Evolutionary conservation across 2,888 invertebrate species (phyloP), one percentile per base, ranked within the genome.

Genomic region (Cynaeus angustus): DNA sequence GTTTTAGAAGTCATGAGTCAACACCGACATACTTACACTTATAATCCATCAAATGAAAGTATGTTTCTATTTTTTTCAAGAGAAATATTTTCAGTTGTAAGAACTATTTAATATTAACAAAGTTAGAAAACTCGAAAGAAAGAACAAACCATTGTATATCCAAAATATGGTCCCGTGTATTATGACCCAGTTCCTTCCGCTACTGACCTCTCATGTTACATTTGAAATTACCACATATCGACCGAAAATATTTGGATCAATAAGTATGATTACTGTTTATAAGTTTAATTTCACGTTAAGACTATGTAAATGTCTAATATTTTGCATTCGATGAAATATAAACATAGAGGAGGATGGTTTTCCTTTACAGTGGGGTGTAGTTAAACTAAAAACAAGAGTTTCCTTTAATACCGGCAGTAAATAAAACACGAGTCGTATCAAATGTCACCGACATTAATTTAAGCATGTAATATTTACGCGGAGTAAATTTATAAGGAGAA

Each of bases 261-360:
- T 48, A 61, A 5, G 16, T 16, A 61, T 61, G 61, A 61, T 61
- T 61, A 46, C 21, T 30, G 48, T 61, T 61, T 30, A 50, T 62
- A 52, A 16, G 50, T 41, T 64, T 64, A 64, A 64, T 64, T 62
- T 50, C 16, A 62, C 38, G 38, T 62, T n/a, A 38, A 48, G 6
- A 10, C 38, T 38, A 48, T 48, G 48, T 41, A 50, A 50, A 61
- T 61, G 50, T 48, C 48, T 50, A 58, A 58, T 66, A 56, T 56
- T 56, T 48, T 38, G 48, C 58, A 66, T 56, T 38, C 56, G 21
- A 66, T 55, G 30, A 56, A 59, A 64, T 70, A 61, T 41, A 66
- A 52, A 70, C 46, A 70, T 48, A 70, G 70, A 70, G 62, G 69
- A 70, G 53, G 48, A 45, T 66, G 70, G 55, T 64, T 68, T 48